Evolutionary conservation across 2,888 invertebrate species (phyloP), one percentile per base, ranked within the genome.

Genomic region (Drosophila dives): DNA sequence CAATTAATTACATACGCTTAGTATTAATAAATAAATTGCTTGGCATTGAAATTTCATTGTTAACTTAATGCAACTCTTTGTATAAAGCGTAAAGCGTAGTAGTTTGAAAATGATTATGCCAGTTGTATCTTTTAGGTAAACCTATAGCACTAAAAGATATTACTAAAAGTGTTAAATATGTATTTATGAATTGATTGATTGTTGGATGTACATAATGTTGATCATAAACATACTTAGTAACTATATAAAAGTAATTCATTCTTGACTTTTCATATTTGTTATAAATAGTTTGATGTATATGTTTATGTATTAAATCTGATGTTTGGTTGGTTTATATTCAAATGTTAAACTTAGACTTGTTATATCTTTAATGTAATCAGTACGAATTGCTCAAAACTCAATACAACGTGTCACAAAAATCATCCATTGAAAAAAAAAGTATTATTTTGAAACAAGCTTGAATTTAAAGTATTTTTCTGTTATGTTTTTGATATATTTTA

Each of bases 51-150:
- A 65, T 64, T 50, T 40, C 32, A 42, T 49, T 56, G 11, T 55
- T 59, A 55, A 64, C 56, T 63, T 64, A 61, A 36, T 56, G 58
- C 29, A 67, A 71, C 15, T 76, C 62, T 59, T 67, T 76, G 62
- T 66, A 58, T 63, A 77, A 69, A 87, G 85, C 87, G 72, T 63
- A 79, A 87, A 89, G 85, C 87, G 71, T 72, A 55, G 34, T 66
- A 84, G 67, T 64, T 64, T 55, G 72, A 70, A 72, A 84, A 78
- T 89, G 85, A 89, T 84, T 86, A 84, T 84, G 87, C 80, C 75
- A 53, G 71, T 58, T 73, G 53, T 72, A 48, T 15, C 8, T 8
- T 15, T 4, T 15, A 23, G 15, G 15, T 17, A 68, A 4, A 17
- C 42, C 62, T 69, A 29, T 60, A 75, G 45, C 55, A 40, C 26